Conservation (phyloP, 2,797 vertebrate genomes). For the Mastacembelus armatus region DNA sequence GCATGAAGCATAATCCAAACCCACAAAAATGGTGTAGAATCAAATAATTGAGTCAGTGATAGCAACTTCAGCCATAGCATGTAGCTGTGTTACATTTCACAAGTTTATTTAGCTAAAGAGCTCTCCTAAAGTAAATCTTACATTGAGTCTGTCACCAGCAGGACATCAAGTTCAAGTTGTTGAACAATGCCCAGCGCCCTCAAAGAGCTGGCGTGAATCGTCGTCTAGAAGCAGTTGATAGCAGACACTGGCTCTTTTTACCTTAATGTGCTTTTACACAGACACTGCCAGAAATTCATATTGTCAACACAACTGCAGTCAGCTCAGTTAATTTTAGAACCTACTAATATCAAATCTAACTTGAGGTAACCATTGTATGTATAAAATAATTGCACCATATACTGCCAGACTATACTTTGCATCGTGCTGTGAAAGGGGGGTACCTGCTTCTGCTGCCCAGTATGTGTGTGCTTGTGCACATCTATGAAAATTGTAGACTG, state of each 20-base stretch:
- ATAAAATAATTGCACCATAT: background rate
- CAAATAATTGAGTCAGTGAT: background rate
- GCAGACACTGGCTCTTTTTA: background rate
- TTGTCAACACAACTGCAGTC: background rate
- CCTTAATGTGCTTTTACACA: background rate
- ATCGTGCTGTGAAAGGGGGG: background rate
- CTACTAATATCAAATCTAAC: no score
- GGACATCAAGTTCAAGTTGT: conserved; percentile 4
- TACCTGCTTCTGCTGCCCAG: background rate
- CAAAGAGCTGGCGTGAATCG: conserved; percentile 8
- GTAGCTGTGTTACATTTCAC: no score
- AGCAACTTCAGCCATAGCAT: no score
- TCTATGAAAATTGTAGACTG: background rate
- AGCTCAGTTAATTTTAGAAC: background rate
- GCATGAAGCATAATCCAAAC: background rate
- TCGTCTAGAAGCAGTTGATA: background rate
- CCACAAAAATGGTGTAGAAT: background rate
- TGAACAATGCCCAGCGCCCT: conserved; percentile 1
- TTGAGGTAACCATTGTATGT: no score
- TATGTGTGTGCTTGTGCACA: background rate
- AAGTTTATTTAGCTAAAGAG: background rate
- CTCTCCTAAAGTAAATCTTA: background rate
- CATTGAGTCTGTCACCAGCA: background rate
- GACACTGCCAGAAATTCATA: background rate
- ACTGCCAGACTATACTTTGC: background rate